Evolutionary conservation across 1,140 invertebrate genomes (phyloP), one percentile per base, ranked within the genome.

Genomic region (Chlorops oryzae): DNA sequence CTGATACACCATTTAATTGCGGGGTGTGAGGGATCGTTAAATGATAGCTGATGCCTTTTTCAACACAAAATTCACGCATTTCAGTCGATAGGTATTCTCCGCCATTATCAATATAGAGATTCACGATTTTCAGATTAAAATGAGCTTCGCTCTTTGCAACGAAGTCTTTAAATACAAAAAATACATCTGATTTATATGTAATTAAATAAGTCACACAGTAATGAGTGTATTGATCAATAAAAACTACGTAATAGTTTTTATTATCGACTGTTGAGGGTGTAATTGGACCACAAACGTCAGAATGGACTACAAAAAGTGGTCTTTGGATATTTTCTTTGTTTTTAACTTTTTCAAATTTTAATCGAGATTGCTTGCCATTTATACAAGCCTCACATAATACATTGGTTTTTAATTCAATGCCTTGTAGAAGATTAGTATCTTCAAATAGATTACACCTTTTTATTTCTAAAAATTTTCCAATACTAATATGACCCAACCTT

Each of bases 1-100:
- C 75, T 20, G 74, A 59, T 2, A 76, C 64, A 52, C 75, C 73
- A 72, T 80, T 80, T 60, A 65, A 56, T 53, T 80, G 67, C 34
- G 76, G 76, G 9, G 71, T 75, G 38, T 73, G 64, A 24, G 73
- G 63, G 23, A 74, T 62, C 15, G 71, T 75, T 37, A 63, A 70
- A 47, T 77, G 65, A 64, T 75, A 74, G 12, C 47, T 54, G 48
- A 78, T 78, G 6, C 77, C 75, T 42, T 64, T 72, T 47, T 65
- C 27, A 38, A 56, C 46, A 63, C 63, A 74, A 59, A 55, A 74
- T 5, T 55, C 44, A 58, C 72, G 72, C 53, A 74, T 65, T 38
- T 55, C 48, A 37, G 39, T 47, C 5, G 53, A 47, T 12, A 51
- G 28, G 32, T 55, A 55, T 51, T 51, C 44, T 24, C 48, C 24